These are phyloP conservation scores for Nineta flava DNA, from an alignment of 2,888 invertebrate genomes.

Conservation along the genomic window DNA sequence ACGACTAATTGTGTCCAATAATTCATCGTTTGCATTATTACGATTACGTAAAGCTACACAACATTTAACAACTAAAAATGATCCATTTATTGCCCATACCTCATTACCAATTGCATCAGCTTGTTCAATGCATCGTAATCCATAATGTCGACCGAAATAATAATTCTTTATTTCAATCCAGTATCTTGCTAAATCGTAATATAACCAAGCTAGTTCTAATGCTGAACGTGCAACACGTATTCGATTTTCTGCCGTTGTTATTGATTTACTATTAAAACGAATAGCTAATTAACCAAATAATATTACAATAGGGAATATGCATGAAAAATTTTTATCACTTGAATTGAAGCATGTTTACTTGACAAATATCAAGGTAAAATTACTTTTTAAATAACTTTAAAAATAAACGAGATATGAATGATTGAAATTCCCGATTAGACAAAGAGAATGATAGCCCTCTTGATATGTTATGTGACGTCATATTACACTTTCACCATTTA, in stretches of 20 bases:
- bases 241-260: conserved; percentile 19
- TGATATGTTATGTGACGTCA: too few species aligned
- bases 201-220: conserved; percentile 31
- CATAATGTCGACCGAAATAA: conserved; percentile 28
- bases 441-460: too few species aligned
- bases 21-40: conserved; percentile 29
- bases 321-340: too few species aligned
- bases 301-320: background rate
- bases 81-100: conserved; percentile 28
- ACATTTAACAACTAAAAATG: conserved; percentile 26
- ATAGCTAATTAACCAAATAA: background rate
- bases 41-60: conserved; percentile 29
- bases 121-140: conserved; percentile 24
- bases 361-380: too few species aligned
- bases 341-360: too few species aligned
- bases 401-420: too few species aligned
- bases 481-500: too few species aligned
- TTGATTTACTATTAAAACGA: conserved; percentile 17
- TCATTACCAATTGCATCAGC: conserved; percentile 20
- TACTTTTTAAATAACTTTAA: too few species aligned
- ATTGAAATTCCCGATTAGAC: too few species aligned
- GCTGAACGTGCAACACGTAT: conserved; percentile 19
- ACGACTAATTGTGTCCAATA: conserved; percentile 18
- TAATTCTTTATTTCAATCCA: conserved; percentile 25
- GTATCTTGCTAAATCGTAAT: conserved; percentile 29